Conservation (phyloP, 2,888 invertebrate genomes). For the Folsomia manolachei region DNA sequence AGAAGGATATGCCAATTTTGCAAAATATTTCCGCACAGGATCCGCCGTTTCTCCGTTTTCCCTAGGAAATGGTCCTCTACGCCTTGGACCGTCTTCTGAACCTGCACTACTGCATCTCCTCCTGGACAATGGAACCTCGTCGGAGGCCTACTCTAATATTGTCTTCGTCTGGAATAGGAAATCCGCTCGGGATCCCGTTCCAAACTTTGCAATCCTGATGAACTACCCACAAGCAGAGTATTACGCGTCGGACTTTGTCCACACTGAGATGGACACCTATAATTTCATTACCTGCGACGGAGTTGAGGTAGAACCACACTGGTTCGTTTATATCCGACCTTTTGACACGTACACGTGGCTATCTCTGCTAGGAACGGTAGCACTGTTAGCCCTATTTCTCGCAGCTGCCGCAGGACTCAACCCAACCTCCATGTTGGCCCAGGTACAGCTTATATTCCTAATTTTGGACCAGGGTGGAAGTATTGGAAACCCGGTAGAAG, state of each 20-base stretch:
- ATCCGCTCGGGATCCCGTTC: too few relatives aligned
- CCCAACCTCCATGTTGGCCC: background rate
- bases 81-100: background rate
- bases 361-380: background rate
- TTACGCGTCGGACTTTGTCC: background rate
- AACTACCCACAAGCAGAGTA: background rate
- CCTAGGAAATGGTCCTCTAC: too few relatives aligned
- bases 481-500: background rate
- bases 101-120: background rate
- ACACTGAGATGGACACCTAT: background rate
- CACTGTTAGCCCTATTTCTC: background rate
- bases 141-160: background rate
- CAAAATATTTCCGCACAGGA: background rate
- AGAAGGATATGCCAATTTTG: too few relatives aligned
- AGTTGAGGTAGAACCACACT: background rate
- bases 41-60: background rate
- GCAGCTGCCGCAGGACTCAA: background rate
- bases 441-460: background rate
- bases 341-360: background rate
- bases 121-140: background rate
- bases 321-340: background rate
- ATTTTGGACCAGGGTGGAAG: background rate
- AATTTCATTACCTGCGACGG: constrained; percentile 1
- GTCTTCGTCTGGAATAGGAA: too few relatives aligned
- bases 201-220: background rate